phyloP scores from a whole-genome alignment of 2,113 vertebrate species.

The Psilopsiagon aurifrons region DNA sequence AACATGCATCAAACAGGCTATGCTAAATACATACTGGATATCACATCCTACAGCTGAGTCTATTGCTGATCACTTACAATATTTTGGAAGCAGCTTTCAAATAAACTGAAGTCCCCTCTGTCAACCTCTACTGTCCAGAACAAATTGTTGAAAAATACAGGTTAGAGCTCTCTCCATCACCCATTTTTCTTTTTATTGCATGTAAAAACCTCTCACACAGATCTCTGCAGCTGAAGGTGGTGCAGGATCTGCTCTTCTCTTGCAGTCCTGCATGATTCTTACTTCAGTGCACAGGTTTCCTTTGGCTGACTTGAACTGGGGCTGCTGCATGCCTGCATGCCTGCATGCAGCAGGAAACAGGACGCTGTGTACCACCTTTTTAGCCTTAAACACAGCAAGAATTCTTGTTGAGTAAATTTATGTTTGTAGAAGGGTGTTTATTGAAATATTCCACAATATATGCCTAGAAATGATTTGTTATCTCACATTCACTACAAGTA shows the following conservation, averaged over 20 bases:
- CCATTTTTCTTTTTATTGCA: not conserved
- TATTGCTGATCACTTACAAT: not conserved
- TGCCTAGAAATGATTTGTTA: not conserved
- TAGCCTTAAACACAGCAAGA: not conserved
- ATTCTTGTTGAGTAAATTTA: not conserved
- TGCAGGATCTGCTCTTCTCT: not conserved
- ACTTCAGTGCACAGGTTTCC: not conserved
- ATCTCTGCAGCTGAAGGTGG: not conserved
- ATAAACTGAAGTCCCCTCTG: not conserved
- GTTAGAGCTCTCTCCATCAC: not conserved
- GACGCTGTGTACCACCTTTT: not conserved
- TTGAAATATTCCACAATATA: not conserved
- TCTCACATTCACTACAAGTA: not conserved
- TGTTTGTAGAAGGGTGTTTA: not conserved
- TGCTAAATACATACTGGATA: not conserved
- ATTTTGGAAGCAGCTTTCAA: not conserved
- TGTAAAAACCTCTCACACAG: not conserved
- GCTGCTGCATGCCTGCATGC: rapidly evolving
- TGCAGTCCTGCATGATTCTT: not conserved
- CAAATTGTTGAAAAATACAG: not conserved
- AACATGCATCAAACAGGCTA: not conserved
- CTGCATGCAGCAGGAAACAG: not conserved
- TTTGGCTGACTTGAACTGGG: not conserved
- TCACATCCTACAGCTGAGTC: not conserved
- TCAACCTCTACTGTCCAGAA: not conserved